These are phyloP conservation scores for Otolemur garnettii DNA, from an alignment of 2,113 vertebrate genomes.

Conservation along the genomic window DNA sequence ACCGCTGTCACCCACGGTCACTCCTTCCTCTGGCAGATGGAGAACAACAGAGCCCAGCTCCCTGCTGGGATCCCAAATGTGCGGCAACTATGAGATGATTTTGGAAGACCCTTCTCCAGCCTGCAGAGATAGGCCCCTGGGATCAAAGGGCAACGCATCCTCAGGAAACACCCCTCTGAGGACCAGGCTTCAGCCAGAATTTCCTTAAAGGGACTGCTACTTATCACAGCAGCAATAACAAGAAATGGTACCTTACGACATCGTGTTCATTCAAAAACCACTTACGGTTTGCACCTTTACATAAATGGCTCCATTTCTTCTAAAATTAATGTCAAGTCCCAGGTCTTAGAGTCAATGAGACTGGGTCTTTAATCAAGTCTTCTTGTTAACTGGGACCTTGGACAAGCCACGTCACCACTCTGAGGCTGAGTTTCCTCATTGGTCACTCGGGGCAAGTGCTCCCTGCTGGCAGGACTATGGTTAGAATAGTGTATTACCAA, in stretches of 20 bases:
- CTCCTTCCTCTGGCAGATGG: neutral
- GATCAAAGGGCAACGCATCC: neutral
- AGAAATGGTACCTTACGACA: no score
- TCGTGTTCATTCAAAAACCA: neutral
- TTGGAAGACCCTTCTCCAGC: neutral
- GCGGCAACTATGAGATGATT: neutral
- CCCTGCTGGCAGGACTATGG: neutral
- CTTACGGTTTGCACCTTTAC: neutral
- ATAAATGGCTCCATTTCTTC: neutral
- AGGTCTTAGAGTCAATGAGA: neutral
- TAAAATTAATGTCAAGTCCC: neutral
- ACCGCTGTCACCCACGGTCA: neutral
- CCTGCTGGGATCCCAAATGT: neutral
- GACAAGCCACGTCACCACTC: neutral
- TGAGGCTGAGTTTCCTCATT: neutral
- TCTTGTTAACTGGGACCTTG: neutral
- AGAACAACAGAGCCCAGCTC: neutral
- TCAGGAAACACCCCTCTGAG: neutral
- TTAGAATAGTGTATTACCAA: neutral
- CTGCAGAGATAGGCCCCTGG: neutral
- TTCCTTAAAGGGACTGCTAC: neutral
- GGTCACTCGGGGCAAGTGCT: neutral
- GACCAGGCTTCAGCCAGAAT: neutral
- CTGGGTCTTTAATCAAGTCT: neutral
- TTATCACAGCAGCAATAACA: neutral